These are phyloP conservation scores for Formicarius rufipectus DNA, from an alignment of 2,113 vertebrate species.

Conservation along the genomic window DNA sequence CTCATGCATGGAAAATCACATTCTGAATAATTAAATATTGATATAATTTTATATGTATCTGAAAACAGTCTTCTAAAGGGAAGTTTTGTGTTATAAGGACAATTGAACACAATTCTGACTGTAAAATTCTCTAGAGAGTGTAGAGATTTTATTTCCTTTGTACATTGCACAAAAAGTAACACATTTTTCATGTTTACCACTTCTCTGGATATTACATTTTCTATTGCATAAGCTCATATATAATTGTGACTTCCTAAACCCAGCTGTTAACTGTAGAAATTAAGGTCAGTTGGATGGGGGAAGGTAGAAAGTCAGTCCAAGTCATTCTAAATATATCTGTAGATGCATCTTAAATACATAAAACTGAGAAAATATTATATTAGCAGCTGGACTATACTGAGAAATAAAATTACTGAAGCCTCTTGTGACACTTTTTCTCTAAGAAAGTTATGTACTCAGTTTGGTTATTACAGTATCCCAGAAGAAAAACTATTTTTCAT, in stretches of 20 bases:
- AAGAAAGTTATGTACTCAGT: background rate
- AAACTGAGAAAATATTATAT: background rate
- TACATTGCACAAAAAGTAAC: background rate
- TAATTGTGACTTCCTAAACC: background rate
- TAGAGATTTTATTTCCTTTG: background rate
- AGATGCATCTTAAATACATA: background rate
- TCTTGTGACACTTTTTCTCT: background rate
- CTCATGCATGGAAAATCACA: background rate
- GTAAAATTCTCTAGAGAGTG: background rate
- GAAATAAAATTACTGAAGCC: background rate
- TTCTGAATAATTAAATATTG: background rate
- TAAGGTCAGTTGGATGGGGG: fast-evolving
- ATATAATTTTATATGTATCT: background rate
- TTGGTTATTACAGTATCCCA: background rate
- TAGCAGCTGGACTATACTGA: background rate
- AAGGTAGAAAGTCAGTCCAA: background rate
- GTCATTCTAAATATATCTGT: background rate
- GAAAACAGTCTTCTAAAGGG: background rate
- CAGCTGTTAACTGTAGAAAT: background rate
- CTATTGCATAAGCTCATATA: background rate
- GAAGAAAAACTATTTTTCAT: background rate
- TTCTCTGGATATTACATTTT: background rate
- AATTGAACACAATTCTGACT: background rate
- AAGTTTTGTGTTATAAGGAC: background rate
- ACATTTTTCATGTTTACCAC: background rate